phyloP scores from a whole-genome alignment of 2,888 invertebrate genomes.

The Melieria omissa region DNA sequence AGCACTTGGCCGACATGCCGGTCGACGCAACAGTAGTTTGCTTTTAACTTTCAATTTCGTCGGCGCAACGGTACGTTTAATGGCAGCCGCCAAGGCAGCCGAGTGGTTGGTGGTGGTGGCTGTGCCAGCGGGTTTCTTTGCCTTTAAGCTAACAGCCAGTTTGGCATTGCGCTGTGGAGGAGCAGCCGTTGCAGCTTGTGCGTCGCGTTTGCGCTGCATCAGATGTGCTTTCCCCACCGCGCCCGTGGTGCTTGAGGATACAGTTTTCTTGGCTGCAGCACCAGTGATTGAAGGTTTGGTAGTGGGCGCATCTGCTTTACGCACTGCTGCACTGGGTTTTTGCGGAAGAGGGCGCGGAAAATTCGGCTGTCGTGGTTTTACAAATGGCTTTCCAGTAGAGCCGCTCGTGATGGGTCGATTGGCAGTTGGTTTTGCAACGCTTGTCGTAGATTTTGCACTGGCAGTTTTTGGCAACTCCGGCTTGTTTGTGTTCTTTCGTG shows the following conservation, averaged over 20 bases:
- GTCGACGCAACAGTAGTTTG: constrained; percentile 24
- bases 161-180: constrained; percentile 29
- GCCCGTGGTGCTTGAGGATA: neutral
- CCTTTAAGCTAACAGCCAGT: constrained; percentile 44
- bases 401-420: neutral
- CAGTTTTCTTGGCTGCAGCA: constrained; percentile 7
- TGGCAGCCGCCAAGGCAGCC: neutral
- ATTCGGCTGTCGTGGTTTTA: neutral
- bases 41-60: constrained; percentile 24
- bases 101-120: constrained; percentile 5
- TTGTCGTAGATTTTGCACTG: no score
- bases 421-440: no score
- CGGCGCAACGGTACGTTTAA: constrained; percentile 1
- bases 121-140: constrained; percentile 32
- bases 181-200: neutral
- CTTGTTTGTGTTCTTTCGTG: no score
- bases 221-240: constrained; percentile 31
- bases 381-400: neutral
- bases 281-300: neutral
- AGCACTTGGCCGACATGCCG: neutral
- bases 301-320: neutral
- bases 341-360: constrained; percentile 22
- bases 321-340: neutral
- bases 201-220: constrained; percentile 16
- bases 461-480: no score